Conservation (phyloP, 2,888 invertebrate genomes). For the Athalia circularis region DNA sequence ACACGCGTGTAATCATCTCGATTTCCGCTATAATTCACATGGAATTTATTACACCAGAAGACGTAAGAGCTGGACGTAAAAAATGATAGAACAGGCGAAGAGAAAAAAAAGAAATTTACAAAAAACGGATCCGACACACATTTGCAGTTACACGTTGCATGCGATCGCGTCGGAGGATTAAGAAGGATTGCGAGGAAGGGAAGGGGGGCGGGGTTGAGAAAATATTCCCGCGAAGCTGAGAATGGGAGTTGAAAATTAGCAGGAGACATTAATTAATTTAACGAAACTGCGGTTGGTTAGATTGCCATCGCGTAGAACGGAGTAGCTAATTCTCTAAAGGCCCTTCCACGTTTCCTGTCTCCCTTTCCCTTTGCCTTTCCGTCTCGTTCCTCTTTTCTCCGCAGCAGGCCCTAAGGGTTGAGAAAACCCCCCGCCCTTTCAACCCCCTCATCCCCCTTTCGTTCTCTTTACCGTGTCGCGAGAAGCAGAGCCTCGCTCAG, state of each 20-base stretch:
- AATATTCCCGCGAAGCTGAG: conserved; percentile 12
- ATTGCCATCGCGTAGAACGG: conserved; percentile 38
- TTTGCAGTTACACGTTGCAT: no score
- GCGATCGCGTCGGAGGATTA: no score
- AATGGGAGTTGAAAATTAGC: conserved; percentile 31
- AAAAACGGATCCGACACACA: no score
- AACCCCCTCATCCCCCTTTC: not conserved
- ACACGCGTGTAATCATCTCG: no score
- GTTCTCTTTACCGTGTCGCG: not conserved
- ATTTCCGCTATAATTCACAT: no score
- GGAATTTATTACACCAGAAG: no score
- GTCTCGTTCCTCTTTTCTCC: not conserved
- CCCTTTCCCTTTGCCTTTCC: not conserved
- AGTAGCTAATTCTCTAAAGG: conserved; percentile 39
- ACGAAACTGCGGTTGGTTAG: conserved; percentile 39
- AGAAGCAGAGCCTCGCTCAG: conserved; percentile 26
- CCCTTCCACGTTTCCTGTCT: conserved; percentile 1
- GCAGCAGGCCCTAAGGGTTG: conserved; percentile 7
- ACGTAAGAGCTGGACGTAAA: no score
- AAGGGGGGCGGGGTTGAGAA: no score
- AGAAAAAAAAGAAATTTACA: no score
- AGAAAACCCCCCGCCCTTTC: not conserved
- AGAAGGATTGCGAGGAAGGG: no score
- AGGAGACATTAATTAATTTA: conserved; percentile 45
- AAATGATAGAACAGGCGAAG: no score